phyloP scores from a whole-genome alignment of 2,797 vertebrate genomes.

The Protonibea diacanthus region DNA sequence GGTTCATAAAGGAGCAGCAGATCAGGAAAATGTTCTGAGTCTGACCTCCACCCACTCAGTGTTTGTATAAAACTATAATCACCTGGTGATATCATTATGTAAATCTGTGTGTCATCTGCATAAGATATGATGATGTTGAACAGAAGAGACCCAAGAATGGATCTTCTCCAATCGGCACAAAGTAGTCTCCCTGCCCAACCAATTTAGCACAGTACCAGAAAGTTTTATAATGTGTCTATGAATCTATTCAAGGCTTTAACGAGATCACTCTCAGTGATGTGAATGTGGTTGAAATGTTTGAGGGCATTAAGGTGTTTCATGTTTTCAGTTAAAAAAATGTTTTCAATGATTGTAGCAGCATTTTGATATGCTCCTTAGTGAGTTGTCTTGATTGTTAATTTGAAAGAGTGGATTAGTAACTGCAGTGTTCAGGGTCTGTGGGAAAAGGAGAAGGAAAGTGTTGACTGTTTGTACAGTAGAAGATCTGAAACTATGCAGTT shows the following conservation, averaged over 20 bases:
- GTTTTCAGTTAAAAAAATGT: too few relatives aligned
- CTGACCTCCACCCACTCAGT: background rate
- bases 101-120: constrained; percentile 1
- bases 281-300: background rate
- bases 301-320: too few relatives aligned
- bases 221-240: background rate
- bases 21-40: background rate
- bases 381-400: background rate
- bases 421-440: background rate
- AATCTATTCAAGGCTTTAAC: background rate
- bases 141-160: background rate
- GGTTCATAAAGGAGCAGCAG: background rate
- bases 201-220: background rate
- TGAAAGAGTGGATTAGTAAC: background rate
- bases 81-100: background rate
- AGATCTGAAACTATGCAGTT: background rate
- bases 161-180: background rate
- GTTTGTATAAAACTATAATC: background rate
- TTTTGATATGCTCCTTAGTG: too few relatives aligned
- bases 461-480: background rate
- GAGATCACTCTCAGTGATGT: background rate
- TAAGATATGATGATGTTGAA: background rate
- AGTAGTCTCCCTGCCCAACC: background rate
- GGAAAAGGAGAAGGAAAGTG: background rate
- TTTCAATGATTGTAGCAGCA: too few relatives aligned